Base-by-base conservation (phyloP, 2,113 vertebrate genomes). In the Zosterops japonicus region DNA sequence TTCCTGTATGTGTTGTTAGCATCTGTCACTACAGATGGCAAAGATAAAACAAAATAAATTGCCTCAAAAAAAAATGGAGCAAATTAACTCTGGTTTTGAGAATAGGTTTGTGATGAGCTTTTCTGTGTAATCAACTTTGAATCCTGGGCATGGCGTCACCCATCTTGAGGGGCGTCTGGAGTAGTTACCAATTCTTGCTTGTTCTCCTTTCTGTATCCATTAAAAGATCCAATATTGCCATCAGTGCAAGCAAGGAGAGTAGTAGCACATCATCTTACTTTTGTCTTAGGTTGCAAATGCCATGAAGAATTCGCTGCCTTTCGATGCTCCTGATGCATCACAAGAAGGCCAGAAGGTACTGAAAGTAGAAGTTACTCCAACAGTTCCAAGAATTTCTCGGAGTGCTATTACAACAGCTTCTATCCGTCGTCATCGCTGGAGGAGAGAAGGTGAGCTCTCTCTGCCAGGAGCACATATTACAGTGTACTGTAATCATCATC, bases 351-450 rank as follows among this genome's bases (percentile, higher is more conserved):
- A 99, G 97, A 99, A 99, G 95, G 98, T 99, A 71, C 98, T 99
- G 89, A 99, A 99, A 97, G 99, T 99, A 67, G 99, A 99, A 95
- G 99, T 99, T 83, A 99, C 99, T 4, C 99, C 99, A 5, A 99
- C 99, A 74, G 98, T 99, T 55, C 98, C 98, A 35, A 98, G 99
- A 92, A 99, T 99, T 97, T 99, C 99, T 96, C 98, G 98, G 93
- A 99, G 99, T 8, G 99, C 99, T 35, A 98, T 99, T 97, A 99
- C 99, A 79, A 99, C 99, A 14, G 99, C 99, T 84, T 99, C 99
- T 42, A 99, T 99, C 94, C 99, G 99, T 44, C 98, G 99, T 39
- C 99, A 99, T 95, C 98, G 99, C 95, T 99, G 99, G 99, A 99
- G 99, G 97, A 98, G 99, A 98, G 99, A 99, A 98, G 99, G 99